Evolutionary conservation across 2,888 invertebrate species (phyloP).

Genomic region (Hyles lineata): DNA sequence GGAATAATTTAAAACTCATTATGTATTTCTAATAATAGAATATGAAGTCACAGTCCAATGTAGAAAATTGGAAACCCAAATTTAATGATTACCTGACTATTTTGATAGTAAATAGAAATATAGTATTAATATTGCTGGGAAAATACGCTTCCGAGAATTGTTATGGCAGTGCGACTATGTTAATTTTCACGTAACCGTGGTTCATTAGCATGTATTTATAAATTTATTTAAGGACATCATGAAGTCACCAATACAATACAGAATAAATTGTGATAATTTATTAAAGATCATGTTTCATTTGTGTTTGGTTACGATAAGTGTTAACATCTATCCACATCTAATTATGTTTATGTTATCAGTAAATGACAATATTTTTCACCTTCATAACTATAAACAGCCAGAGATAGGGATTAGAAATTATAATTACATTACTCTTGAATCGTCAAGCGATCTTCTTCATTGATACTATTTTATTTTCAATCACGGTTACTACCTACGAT

Average conservation of each 20-base stretch:
- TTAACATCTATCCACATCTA: too few relatives aligned
- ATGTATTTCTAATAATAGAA: background rate
- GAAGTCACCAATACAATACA: background rate
- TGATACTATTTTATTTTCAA: too few relatives aligned
- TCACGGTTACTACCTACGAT: too few relatives aligned
- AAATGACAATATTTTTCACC: too few relatives aligned
- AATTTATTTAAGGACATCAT: background rate
- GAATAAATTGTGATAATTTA: background rate
- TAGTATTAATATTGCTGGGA: background rate
- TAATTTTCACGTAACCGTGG: background rate
- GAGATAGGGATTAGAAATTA: too few relatives aligned
- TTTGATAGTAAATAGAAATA: background rate
- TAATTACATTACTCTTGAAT: too few relatives aligned
- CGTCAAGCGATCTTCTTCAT: too few relatives aligned
- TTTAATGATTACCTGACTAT: background rate
- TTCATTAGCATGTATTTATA: background rate
- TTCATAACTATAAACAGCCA: too few relatives aligned
- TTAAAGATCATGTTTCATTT: background rate
- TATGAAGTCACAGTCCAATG: background rate
- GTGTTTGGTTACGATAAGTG: background rate
- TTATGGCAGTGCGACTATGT: background rate
- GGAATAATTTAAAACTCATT: background rate
- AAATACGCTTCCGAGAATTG: background rate
- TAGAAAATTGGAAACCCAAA: background rate
- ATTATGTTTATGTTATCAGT: too few relatives aligned